Base-by-base conservation (phyloP, 2,888 invertebrate species). In the Junonia oenone region DNA sequence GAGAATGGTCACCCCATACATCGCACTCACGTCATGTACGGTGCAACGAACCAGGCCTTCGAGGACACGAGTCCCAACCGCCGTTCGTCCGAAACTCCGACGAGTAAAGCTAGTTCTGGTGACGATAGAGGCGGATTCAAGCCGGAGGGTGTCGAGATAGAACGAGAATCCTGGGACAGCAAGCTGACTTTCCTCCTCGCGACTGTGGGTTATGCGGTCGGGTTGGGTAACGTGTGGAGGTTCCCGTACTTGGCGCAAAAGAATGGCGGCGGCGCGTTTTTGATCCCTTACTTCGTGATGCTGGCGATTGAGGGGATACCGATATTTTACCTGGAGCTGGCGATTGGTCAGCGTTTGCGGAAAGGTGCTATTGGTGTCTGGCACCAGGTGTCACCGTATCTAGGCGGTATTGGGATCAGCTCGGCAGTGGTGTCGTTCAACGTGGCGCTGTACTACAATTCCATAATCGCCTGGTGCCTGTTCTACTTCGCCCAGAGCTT, bases 381-480 rank as follows among this genome's bases (percentile, higher is more conserved):
- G 98, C 97, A 96, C 80, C 96, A 97, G 84, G 95, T 97, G 49
- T 97, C 97, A 17, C 97, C 97, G 0, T 97, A 94, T 77, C 84
- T 97, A 68, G 96, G 95, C 14, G 97, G 97, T 11, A 97, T 97
- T 56, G 97, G 98, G 15, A 94, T 98, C 66, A 97, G 98, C 73
- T 97, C 97, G 54, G 98, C 98, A 1, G 96, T 99, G 62, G 98
- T 99, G 29, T 98, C 98, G 0, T 98, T 98, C 87, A 97, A 98
- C 77, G 98, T 99, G 63, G 98, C 98, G 9, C 92, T 99, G 63
- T 99, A 99, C 84, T 99, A 99, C 87, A 99, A 99, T 86, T 98
- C 98, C 58, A 98, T 99, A 69, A 98, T 99, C 67, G 98, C 98
- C 59, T 99, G 99, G 99, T 98, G 98, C 79, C 92, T 98, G 75